Evolutionary conservation across 2,888 invertebrate genomes (phyloP), one percentile per base, ranked within the genome.

Genomic region (Lochmaea crataegi): DNA sequence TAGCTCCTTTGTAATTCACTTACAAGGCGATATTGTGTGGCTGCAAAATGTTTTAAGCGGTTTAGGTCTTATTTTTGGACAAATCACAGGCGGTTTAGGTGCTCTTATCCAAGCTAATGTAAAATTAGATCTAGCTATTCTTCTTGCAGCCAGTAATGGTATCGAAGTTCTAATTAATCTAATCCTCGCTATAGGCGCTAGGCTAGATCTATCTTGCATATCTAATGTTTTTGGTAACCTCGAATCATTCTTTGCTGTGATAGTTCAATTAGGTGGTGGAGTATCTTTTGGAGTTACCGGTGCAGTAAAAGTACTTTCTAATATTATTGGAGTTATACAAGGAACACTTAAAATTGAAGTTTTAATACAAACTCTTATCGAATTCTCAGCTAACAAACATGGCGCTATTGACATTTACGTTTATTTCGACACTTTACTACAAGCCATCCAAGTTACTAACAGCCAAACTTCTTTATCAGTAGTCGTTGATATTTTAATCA

Each of bases 221-320:
- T 70, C 64, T 4, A 42, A 56, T 18, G 7, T 77, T n/a, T 58
- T 78, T 11, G 77, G 74, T 60, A 67, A 70, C 18, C 12, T 58
- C 22, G 77, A 75, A 53, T 51, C 12, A 6, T 38, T 77, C 3
- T 18, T 77, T 4, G 56, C 61, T n/a, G 14, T 78, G 1, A 70
- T 78, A 57, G 76, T 68, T 22, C 65, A 76, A 70, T 71, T 80
- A 45, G 76, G 77, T 12, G 80, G 79, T 9, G 68, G 72, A 26
- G 71, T 72, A 11, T 32, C 57, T n/a, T 42, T 22, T 3, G 80
- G 78, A 69, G 58, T 78, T 18, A 74, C 68, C 63, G 80, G 78
- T 26, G 45, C 76, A n/a, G 66, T 76, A 22, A 77, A 71, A 61
- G 72, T 78, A 42, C 18, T 75, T 65, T 18, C 57, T 26, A 1